Evolutionary conservation across 1,140 invertebrate genomes (phyloP), one percentile per base, ranked within the genome.

Genomic region (Drosophila teissieri): DNA sequence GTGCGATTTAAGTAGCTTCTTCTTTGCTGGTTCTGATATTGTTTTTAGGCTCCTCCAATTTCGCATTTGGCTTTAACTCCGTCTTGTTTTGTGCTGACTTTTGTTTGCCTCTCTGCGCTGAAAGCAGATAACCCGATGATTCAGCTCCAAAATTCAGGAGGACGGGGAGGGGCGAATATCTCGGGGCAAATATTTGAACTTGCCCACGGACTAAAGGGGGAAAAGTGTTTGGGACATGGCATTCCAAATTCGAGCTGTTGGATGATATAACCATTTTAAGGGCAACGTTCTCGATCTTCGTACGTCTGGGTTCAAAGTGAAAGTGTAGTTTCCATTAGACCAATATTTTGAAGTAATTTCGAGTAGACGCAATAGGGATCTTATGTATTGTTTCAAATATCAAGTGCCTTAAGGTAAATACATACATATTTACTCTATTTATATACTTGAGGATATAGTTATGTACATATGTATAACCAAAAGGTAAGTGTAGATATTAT

Each of bases 21-120:
- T 45, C 15, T 17, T 15, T 8, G 37, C 15, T 45, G 12, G 17
- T 15, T 62, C 8, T 39, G 48, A 63, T 34, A 48, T 51, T n/a
- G 51, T 17, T 40, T 27, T 46, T 36, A 22, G 17, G 17, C 42
- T 54, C 22, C 78, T 85, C 78, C 53, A 40, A 77, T 86, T 86
- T 82, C 78, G 46, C 14, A 11, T 52, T 73, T 40, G 11, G 40
- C 45, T 40, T 31, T 6, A 60, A 73, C 46, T 51, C 42, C 14
- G 31, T 19, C 49, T 48, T 48, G 22, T 15, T 56, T 70, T 80
- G 36, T 77, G 81, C 83, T 88, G 83, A 85, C 44, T 74, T 67
- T 57, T 80, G 61, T 75, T 82, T 73, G 62, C 40, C n/a, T 40
- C 42, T 62, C 42, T 51, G 15, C 24, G 31, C 51, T 55, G 57